Evolutionary conservation across 2,888 invertebrate genomes (phyloP).

Genomic region (Parthenolecanium corni): DNA sequence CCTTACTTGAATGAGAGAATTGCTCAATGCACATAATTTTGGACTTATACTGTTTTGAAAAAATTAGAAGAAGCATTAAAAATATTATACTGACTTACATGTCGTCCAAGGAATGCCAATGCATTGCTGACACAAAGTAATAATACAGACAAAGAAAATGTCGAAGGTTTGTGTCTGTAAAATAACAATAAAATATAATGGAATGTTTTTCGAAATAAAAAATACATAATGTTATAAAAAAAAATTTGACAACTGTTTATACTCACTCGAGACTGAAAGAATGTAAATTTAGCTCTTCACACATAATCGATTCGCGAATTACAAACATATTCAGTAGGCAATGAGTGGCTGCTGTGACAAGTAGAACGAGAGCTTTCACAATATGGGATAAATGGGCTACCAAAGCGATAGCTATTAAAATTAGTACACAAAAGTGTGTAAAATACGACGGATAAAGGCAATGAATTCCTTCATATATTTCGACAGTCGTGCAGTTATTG

Average conservation of each 20-base stretch:
- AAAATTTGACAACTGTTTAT: not conserved
- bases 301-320: constrained; percentile 16
- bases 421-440: constrained; percentile 56
- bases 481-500: constrained; percentile 36
- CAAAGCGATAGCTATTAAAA: constrained; percentile 56
- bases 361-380: constrained; percentile 53
- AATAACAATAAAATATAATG: not conserved
- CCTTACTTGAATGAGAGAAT: too few species aligned
- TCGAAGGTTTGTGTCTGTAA: constrained; percentile 25
- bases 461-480: constrained; percentile 39
- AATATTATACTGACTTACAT: too few species aligned
- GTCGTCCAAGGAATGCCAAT: constrained; percentile 33
- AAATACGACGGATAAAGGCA: constrained; percentile 63
- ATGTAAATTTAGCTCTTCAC: constrained; percentile 4
- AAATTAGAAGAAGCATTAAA: too few species aligned
- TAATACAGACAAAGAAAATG: constrained; percentile 39
- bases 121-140: constrained; percentile 33
- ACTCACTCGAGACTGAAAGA: not conserved
- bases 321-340: constrained; percentile 44
- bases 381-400: constrained; percentile 60
- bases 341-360: constrained; percentile 49
- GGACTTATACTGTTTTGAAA: too few species aligned
- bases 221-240: not conserved
- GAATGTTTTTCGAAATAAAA: too few species aligned
- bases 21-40: too few species aligned